Evolutionary conservation across 2,888 invertebrate species (phyloP).

Genomic region (Xestia rhomboidea): DNA sequence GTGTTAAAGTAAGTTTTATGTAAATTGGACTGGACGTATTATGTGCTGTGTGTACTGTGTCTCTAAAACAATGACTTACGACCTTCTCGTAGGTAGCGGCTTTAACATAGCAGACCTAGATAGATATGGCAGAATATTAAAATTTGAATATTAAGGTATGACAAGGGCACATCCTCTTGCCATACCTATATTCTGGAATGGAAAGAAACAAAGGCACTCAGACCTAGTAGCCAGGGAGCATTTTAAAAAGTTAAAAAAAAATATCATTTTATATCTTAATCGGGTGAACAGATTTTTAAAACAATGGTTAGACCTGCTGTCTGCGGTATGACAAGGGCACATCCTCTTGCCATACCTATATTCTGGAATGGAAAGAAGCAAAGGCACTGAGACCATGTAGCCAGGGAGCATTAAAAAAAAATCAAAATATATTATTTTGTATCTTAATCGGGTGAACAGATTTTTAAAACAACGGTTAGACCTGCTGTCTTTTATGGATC

Average conservation of each 20-base stretch:
- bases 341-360: no score
- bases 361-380: not conserved
- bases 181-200: no score
- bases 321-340: no score
- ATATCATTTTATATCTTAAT: not conserved
- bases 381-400: not conserved
- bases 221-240: not conserved
- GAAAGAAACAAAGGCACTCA: not conserved
- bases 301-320: no score
- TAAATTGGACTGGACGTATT: conserved; percentile 1
- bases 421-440: not conserved
- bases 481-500: no score
- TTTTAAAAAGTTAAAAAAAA: not conserved
- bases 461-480: no score
- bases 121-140: not conserved
- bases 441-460: not conserved
- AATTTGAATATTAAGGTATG: no score
- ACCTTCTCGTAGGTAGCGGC: no score
- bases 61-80: not conserved
- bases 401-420: not conserved
- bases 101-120: not conserved
- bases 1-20: conserved; percentile 18
- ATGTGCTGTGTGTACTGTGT: not conserved
- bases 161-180: no score
- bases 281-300: no score